These are phyloP conservation scores for Pheucticus melanocephalus DNA, from an alignment of 2,113 vertebrate species.

Conservation along the genomic window DNA sequence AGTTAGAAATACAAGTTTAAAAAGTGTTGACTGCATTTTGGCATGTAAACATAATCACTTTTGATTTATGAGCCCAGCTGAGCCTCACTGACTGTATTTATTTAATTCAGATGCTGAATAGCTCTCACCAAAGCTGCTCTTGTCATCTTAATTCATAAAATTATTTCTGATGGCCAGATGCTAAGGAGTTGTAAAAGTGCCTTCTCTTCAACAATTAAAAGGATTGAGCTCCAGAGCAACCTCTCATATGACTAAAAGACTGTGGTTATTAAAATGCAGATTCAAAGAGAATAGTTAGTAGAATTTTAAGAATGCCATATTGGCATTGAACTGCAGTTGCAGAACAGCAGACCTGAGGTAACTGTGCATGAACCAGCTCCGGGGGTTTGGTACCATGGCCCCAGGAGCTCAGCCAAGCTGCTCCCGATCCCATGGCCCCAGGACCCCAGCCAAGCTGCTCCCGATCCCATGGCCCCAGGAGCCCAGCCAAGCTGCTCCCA, in stretches of 20 bases:
- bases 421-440: no score
- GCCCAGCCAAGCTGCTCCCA: not conserved
- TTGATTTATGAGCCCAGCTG: not conserved
- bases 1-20: not conserved
- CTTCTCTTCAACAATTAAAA: not conserved
- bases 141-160: not conserved
- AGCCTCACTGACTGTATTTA: not conserved
- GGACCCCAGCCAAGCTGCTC: not conserved
- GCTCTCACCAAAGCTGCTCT: not conserved
- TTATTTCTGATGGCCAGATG: slow-evolving; percentile 1
- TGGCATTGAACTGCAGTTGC: not conserved
- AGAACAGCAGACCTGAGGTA: not conserved
- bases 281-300: not conserved
- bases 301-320: not conserved
- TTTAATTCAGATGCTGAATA: not conserved
- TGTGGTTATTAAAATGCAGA: not conserved
- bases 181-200: not conserved
- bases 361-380: not conserved
- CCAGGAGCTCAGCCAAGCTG: no score
- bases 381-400: not conserved
- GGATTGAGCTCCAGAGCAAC: not conserved
- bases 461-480: not conserved
- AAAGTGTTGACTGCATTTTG: not conserved
- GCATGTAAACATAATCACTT: not conserved
- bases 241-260: not conserved